Percentiles rank a stretch among this genome's conserved stretches.
Conservation (phyloP, 2,113 vertebrate genomes). For the Podocnemis expansa region DNA sequence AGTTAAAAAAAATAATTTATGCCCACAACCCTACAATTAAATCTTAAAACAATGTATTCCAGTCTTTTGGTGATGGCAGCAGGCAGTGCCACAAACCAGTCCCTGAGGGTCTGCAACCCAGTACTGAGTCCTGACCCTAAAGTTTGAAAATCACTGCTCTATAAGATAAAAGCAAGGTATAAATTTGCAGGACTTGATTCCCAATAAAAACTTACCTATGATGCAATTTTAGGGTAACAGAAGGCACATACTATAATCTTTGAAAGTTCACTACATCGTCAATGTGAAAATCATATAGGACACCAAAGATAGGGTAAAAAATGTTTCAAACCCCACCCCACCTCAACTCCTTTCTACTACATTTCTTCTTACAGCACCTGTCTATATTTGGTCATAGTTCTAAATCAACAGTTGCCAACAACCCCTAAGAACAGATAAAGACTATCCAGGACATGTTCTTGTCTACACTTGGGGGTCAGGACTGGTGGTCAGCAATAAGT, state of each 20-base stretch:
- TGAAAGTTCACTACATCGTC: background rate
- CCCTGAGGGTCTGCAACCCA: too few relatives aligned
- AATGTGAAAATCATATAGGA: background rate
- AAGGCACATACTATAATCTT: background rate
- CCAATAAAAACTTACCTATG: slow-evolving; percentile 12
- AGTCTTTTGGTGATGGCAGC: too few relatives aligned
- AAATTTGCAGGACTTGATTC: background rate
- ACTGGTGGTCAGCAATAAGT: background rate
- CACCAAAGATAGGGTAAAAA: background rate
- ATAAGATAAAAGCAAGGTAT: background rate
- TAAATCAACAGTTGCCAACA: background rate
- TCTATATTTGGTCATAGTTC: background rate
- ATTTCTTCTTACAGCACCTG: background rate
- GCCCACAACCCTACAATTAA: too few relatives aligned
- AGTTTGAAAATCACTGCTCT: background rate
- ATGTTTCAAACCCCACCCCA: background rate
- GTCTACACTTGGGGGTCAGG: background rate
- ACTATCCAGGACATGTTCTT: rapidly evolving
- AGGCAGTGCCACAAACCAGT: too few relatives aligned
- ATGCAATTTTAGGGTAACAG: background rate
- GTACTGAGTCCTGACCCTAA: too few relatives aligned
- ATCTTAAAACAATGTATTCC: too few relatives aligned
- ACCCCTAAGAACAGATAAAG: background rate
- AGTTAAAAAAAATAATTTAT: too few relatives aligned
- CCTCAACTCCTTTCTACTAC: background rate